Conservation (phyloP, 2,113 vertebrate species). For the Gallinago paraguaiae region DNA sequence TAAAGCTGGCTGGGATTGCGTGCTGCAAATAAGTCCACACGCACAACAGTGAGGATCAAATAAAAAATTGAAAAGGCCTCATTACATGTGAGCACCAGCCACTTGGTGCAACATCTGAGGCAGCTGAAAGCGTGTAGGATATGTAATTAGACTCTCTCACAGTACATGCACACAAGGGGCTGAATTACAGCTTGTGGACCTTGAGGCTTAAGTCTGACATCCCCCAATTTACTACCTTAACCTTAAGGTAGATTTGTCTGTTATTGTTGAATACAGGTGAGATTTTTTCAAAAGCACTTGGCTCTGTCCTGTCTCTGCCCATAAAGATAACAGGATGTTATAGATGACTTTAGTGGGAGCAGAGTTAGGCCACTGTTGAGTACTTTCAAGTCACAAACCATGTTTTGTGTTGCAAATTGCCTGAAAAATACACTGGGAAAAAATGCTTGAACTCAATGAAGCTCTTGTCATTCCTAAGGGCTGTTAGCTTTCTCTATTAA, state of each 20-base stretch:
- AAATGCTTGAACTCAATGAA: background rate
- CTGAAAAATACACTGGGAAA: background rate
- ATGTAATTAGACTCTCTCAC: background rate
- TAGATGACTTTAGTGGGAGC: background rate
- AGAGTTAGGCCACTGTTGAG: background rate
- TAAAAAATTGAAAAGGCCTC: constrained; percentile 17
- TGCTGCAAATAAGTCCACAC: background rate
- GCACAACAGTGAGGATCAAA: background rate
- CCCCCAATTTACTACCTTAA: background rate
- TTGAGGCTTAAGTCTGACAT: background rate
- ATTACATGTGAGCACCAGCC: background rate
- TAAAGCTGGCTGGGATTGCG: background rate
- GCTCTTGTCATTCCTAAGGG: background rate
- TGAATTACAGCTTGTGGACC: background rate
- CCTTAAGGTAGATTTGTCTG: background rate
- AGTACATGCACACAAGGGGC: fast-evolving
- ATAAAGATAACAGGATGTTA: background rate
- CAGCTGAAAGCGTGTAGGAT: background rate
- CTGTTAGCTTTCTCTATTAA: constrained; percentile 19
- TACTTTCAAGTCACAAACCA: background rate
- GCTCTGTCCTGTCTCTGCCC: background rate
- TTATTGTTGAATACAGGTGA: background rate
- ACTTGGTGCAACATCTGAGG: background rate
- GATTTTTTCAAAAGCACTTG: background rate
- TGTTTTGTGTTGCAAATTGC: background rate